Base-by-base conservation (phyloP, 2,888 invertebrate species). In the Apeira syringaria region DNA sequence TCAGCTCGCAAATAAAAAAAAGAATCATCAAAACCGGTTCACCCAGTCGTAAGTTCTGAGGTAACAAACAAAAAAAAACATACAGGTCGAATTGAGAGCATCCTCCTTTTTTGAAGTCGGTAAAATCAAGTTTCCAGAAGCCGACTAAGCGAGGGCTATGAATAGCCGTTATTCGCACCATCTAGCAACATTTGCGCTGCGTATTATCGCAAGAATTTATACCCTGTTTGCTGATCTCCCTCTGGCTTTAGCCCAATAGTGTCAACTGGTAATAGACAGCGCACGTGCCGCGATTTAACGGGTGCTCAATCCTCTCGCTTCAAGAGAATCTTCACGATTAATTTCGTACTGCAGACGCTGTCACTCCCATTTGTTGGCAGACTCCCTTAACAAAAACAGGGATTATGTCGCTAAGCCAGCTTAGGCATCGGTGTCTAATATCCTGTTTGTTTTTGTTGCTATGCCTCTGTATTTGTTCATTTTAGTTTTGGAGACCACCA, bases 271-370 rank as follows among this genome's bases (percentile, higher is more conserved):
- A 84, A 87, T 80, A 83, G 86, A 84, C 80, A 73, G 71, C 67
- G 78, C 85, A 84, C 87, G 87, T 85, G 87, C 67, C 80, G 49
- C 68, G 83, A 75, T 79, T 87, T 84, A 86, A 68, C 75, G 71
- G 53, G 56, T 64, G 64, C 61, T 74, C 69, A 71, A 62, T 72
- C 74, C 65, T 45, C 45, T 39, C 59, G 67, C 64, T 35, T 74
- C 61, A 71, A 77, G 70, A 79, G 80, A 85, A 85, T 87, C 85
- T 87, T 82, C 86, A 81, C 82, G 82, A 86, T 86, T 85, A 86
- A 87, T 87, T 84, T 78, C 79, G 74, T 78, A 72, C 73, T 75
- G 74, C 70, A 77, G 70, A 69, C 64, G 70, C 80, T 85, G 86
- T 87, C 88, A 84, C 70, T 84, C 69, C 77, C 85, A 88, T 86